phyloP scores from a whole-genome alignment of 2,888 invertebrate genomes.

The Pachliopta kotzebuea region DNA sequence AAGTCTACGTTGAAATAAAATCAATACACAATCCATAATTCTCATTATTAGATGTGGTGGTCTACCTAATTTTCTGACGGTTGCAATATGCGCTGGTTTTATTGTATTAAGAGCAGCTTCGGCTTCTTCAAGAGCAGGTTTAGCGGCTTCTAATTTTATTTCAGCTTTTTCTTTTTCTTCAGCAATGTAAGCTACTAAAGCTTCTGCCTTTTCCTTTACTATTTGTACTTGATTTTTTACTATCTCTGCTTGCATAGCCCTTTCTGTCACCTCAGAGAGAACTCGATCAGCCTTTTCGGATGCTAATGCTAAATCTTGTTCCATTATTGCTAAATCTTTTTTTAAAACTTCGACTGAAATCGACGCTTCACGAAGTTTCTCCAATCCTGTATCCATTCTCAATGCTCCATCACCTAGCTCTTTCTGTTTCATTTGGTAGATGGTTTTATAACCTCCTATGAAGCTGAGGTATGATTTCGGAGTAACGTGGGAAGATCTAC shows the following conservation, averaged over 20 bases:
- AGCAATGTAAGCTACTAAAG: constrained; percentile 91
- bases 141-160: constrained; percentile 95
- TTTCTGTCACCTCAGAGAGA: constrained; percentile 93
- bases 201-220: constrained; percentile 97
- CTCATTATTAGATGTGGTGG: constrained; percentile 98
- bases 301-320: constrained; percentile 94
- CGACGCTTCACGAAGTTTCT: constrained; percentile 97
- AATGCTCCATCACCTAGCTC: constrained; percentile 94
- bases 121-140: constrained; percentile 97
- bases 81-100: constrained; percentile 97
- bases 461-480: constrained; percentile 98
- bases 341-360: constrained; percentile 95
- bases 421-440: constrained; percentile 93
- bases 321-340: constrained; percentile 95
- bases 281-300: constrained; percentile 95
- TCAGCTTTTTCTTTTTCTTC: constrained; percentile 95
- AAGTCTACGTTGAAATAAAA: constrained; percentile 93
- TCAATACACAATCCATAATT: constrained; percentile 98
- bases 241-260: constrained; percentile 96
- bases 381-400: constrained; percentile 97
- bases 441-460: constrained; percentile 96
- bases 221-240: constrained; percentile 97
- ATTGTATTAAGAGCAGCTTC: constrained; percentile 97
- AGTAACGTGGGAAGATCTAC: constrained; percentile 96
- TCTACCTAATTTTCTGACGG: constrained; percentile 95